A percentile compares a stretch with the other conserved stretches of the same genome.
These are phyloP conservation scores for Ornithorhynchus anatinus DNA, from an alignment of 2,113 vertebrate species.

Conservation along the genomic window DNA sequence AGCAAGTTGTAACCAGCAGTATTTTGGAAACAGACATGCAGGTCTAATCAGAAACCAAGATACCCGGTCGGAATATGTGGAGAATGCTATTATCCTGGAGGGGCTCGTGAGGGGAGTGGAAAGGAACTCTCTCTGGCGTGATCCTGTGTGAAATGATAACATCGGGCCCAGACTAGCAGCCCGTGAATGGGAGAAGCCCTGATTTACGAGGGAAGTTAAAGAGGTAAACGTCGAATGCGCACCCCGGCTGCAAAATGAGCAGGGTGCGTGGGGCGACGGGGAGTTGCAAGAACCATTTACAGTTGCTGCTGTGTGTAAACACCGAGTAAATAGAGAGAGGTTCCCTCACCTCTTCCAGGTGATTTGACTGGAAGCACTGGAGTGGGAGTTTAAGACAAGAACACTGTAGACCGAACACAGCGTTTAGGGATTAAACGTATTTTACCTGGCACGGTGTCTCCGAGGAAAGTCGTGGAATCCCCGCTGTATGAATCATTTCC, in stretches of 20 bases:
- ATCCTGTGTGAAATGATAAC: not conserved
- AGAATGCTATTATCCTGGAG: not conserved
- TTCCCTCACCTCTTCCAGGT: not conserved
- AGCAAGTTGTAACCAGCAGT: conserved; percentile 40
- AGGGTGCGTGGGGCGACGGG: too few relatives aligned
- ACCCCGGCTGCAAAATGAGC: too few relatives aligned
- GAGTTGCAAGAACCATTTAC: too few relatives aligned
- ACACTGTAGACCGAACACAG: not conserved
- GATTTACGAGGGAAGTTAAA: not conserved
- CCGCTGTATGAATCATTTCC: not conserved
- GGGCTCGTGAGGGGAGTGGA: not conserved
- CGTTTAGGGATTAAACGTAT: not conserved
- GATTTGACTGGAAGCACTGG: not conserved
- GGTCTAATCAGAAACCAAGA: conserved; percentile 46
- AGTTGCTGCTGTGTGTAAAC: not conserved
- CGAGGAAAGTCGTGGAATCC: not conserved
- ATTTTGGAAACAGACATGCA: conserved; percentile 49
- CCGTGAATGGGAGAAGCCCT: not conserved
- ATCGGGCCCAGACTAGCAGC: not conserved
- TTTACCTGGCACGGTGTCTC: not conserved
- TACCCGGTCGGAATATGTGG: not conserved
- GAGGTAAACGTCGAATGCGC: too few relatives aligned
- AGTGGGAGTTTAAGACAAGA: not conserved
- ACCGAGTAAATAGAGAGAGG: not conserved
- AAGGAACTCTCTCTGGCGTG: conserved; percentile 1